These are phyloP conservation scores for Aphrocallistes beatrix DNA, from an alignment of 37 sponge, comb jelly and placozoan genomes.

Conservation along the genomic window DNA sequence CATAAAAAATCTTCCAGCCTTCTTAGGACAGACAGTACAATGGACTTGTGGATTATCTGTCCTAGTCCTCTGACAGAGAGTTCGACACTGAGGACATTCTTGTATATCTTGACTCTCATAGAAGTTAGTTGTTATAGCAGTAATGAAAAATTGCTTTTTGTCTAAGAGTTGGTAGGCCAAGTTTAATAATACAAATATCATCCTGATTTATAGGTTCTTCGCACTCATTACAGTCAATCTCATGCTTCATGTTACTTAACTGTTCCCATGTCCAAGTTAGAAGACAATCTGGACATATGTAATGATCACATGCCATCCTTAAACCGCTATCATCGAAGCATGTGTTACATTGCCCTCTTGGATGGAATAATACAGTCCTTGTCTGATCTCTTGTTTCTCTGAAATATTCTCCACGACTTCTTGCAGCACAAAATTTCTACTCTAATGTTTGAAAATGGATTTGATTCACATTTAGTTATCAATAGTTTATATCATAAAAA, in stretches of 20 bases:
- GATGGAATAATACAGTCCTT: neutral
- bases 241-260: neutral
- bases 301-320: neutral
- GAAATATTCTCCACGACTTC: too few relatives aligned
- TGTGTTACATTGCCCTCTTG: neutral
- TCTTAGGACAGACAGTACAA: neutral
- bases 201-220: neutral
- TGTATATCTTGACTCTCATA: neutral
- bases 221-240: neutral
- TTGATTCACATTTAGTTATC: too few relatives aligned
- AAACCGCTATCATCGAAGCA: neutral
- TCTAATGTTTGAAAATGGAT: too few relatives aligned
- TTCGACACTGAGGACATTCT: neutral
- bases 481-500: too few relatives aligned
- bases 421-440: too few relatives aligned
- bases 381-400: neutral
- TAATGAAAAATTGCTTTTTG: neutral
- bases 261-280: neutral
- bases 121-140: neutral
- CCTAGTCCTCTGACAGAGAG: neutral
- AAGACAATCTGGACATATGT: neutral
- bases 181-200: neutral
- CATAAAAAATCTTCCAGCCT: neutral
- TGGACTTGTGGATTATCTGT: neutral
- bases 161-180: neutral